Evolutionary conservation across 1,140 invertebrate species (phyloP).

Genomic region (Listronotus oregonensis): DNA sequence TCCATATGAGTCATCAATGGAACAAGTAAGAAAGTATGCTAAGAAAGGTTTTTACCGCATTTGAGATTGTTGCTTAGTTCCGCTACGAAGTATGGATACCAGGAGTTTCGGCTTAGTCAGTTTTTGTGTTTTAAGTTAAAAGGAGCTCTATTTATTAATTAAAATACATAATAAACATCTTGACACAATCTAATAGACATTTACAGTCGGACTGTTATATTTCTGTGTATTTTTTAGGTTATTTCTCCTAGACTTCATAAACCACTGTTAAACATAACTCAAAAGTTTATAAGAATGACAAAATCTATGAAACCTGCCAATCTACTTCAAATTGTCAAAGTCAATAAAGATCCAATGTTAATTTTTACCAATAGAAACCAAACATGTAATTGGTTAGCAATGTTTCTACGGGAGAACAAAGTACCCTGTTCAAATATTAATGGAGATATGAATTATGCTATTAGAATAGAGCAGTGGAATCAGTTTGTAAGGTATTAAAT

Average conservation of each 20-base stretch:
- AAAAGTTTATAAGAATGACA: slow-evolving; percentile 81
- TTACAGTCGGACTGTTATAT: no score
- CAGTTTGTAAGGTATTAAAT: slow-evolving; percentile 62
- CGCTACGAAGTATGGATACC: no score
- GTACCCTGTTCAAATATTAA: slow-evolving; percentile 73
- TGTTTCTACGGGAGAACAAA: slow-evolving; percentile 78
- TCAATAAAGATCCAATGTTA: slow-evolving; percentile 68
- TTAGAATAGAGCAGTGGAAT: slow-evolving; percentile 71
- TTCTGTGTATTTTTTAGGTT: slow-evolving; percentile 48
- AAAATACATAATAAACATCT: no score
- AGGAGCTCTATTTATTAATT: no score
- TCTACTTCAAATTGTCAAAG: slow-evolving; percentile 73
- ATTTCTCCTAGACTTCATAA: slow-evolving; percentile 74
- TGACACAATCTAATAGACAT: no score
- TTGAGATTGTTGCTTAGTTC: no score
- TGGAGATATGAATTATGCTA: slow-evolving; percentile 68
- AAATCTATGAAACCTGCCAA: slow-evolving; percentile 70
- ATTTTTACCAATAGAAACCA: slow-evolving; percentile 82
- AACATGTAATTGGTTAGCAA: slow-evolving; percentile 77
- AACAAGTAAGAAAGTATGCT: slow-evolving; percentile 49
- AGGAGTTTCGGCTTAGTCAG: no score
- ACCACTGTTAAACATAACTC: slow-evolving; percentile 78
- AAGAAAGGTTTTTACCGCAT: no score
- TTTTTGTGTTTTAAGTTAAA: no score
- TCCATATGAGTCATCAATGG: slow-evolving; percentile 69